Evolutionary conservation across 1,140 invertebrate genomes (phyloP).

Genomic region (Drosophila carrolli): DNA sequence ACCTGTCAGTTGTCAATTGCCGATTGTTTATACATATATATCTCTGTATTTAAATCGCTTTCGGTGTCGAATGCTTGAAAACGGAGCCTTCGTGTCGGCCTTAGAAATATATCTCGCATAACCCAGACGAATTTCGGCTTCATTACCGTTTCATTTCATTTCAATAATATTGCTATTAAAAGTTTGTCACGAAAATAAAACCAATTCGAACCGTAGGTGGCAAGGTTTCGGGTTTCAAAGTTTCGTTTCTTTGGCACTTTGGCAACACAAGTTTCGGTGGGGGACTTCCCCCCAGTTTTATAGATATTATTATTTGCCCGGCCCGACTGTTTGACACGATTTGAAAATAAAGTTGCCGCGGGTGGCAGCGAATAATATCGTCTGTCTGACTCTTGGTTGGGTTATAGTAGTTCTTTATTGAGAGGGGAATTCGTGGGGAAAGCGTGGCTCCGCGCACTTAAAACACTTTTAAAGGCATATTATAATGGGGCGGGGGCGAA

Average conservation of each 20-base stretch:
- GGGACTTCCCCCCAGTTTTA: conserved; percentile 50
- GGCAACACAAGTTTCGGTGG: conserved; percentile 25
- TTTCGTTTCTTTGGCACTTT: conserved; percentile 58
- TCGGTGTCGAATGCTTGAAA: conserved; percentile 42
- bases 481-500: conserved; percentile 17
- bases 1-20: conserved; percentile 34
- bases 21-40: conserved; percentile 7
- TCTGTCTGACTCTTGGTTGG: neutral
- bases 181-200: conserved; percentile 83
- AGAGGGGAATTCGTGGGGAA: conserved; percentile 10
- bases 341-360: conserved; percentile 61
- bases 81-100: conserved; percentile 49
- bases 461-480: conserved; percentile 65
- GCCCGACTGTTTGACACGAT: conserved; percentile 72
- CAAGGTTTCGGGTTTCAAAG: conserved; percentile 60
- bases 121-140: conserved; percentile 64
- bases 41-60: conserved; percentile 45
- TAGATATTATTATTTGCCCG: conserved; percentile 62
- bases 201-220: conserved; percentile 56
- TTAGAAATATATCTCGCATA: conserved; percentile 48
- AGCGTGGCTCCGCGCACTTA: conserved; percentile 68
- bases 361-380: conserved; percentile 45
- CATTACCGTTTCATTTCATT: conserved; percentile 78
- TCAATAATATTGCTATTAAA: conserved; percentile 84
- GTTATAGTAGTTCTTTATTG: conserved; percentile 10